These are phyloP conservation scores for Seladonia tumulorum DNA, from an alignment of 2,888 invertebrate species.

Conservation along the genomic window DNA sequence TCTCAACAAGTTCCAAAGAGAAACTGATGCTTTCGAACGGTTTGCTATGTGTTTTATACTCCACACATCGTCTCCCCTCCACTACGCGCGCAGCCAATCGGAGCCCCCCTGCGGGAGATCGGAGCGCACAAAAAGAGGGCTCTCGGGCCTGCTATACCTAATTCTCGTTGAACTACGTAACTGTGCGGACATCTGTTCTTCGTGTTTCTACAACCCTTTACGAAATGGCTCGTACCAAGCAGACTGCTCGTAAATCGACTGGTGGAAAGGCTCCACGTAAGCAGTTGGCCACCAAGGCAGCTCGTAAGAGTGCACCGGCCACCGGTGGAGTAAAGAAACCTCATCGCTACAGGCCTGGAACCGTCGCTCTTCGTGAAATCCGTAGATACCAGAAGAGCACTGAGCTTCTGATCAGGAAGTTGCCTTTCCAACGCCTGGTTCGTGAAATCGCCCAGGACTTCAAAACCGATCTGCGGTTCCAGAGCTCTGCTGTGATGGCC, in stretches of 20 bases:
- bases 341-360: constrained; percentile 89
- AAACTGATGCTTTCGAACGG: fast-evolving
- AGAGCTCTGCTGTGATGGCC: constrained; percentile 9
- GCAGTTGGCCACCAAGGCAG: constrained; percentile 89
- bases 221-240: constrained; percentile 90
- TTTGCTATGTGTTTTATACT: background rate
- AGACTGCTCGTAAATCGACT: constrained; percentile 83
- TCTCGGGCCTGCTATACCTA: fast-evolving
- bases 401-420: constrained; percentile 89
- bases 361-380: constrained; percentile 89
- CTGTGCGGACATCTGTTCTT: background rate
- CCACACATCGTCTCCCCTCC: background rate
- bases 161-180: background rate
- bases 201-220: background rate
- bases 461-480: constrained; percentile 87
- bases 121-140: background rate
- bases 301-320: constrained; percentile 89
- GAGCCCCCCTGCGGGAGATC: background rate
- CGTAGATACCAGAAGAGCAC: constrained; percentile 91
- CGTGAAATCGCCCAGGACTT: constrained; percentile 91
- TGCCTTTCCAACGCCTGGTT: constrained; percentile 90
- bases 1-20: background rate
- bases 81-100: background rate
- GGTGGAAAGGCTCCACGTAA: constrained; percentile 87
- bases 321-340: constrained; percentile 91